Evolutionary conservation across 2,888 invertebrate genomes (phyloP).

Genomic region (Ormyrus labotus): DNA sequence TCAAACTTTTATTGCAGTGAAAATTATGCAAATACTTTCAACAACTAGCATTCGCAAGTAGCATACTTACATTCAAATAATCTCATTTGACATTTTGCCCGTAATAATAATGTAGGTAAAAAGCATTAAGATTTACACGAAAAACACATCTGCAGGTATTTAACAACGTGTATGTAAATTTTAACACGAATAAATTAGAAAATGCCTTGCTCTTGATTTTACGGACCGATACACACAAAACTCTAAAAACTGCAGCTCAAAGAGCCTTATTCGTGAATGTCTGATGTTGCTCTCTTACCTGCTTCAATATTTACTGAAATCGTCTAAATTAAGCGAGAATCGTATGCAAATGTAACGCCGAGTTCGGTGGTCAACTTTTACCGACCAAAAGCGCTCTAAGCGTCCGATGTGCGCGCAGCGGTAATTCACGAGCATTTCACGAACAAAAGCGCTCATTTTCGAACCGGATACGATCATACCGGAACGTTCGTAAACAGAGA

Average conservation of each 20-base stretch:
- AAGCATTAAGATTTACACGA: background rate
- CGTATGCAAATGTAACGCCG: background rate
- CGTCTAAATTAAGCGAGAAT: slow-evolving; percentile 8
- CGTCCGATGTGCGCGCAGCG: background rate
- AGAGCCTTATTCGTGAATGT: background rate
- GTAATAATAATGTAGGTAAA: too few species aligned
- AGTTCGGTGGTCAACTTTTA: too few species aligned
- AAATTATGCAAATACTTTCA: background rate
- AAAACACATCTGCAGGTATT: background rate
- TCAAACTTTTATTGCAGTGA: background rate
- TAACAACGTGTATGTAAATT: slow-evolving; percentile 35
- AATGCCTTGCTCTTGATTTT: slow-evolving; percentile 53
- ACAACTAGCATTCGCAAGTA: too few species aligned
- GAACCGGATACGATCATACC: slow-evolving; percentile 43
- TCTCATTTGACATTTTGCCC: too few species aligned
- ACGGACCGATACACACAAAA: slow-evolving; percentile 43
- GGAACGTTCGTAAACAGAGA: slow-evolving; percentile 33
- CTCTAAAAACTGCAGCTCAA: slow-evolving; percentile 14
- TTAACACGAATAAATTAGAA: slow-evolving; percentile 52
- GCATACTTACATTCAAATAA: too few species aligned
- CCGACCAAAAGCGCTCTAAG: too few species aligned
- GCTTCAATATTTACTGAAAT: slow-evolving; percentile 4
- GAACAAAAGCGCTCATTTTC: slow-evolving; percentile 34
- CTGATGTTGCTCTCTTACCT: background rate
- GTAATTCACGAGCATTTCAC: slow-evolving; percentile 10